A percentile compares a stretch with the other conserved stretches of the same genome.
Conservation (phyloP, 2,113 vertebrate species). For the Dascyllus trimaculatus region DNA sequence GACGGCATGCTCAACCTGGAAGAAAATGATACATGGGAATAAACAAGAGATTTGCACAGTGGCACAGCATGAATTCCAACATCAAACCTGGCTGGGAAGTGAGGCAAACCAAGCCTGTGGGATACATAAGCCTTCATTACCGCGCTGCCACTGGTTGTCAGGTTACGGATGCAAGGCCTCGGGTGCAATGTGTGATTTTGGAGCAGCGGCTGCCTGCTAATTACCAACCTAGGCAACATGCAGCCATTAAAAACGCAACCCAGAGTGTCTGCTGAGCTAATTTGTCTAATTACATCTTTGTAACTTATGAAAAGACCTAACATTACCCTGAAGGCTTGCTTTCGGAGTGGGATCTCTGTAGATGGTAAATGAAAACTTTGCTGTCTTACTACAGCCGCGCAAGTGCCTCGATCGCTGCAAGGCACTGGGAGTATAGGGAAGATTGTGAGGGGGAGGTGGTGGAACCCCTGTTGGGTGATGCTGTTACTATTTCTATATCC, state of each 20-base stretch:
- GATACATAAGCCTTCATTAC: conserved; percentile 79
- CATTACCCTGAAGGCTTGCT: conserved; percentile 78
- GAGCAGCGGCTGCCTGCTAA: conserved; percentile 80
- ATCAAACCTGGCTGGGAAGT: conserved; percentile 71
- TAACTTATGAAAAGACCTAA: conserved; percentile 83
- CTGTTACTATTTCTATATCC: conserved; percentile 73
- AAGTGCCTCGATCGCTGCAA: conserved; percentile 53
- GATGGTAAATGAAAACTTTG: conserved; percentile 73
- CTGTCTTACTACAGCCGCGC: conserved; percentile 54
- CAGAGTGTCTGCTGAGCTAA: conserved; percentile 81
- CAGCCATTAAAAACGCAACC: conserved; percentile 81
- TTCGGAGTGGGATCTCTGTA: conserved; percentile 60
- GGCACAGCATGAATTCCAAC: conserved; percentile 68
- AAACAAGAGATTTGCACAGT: conserved; percentile 64
- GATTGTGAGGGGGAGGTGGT: conserved; percentile 49
- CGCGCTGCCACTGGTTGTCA: conserved; percentile 74
- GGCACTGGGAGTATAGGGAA: conserved; percentile 39
- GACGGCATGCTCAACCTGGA: conserved; percentile 54
- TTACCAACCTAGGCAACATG: conserved; percentile 80
- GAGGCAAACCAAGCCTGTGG: conserved; percentile 74
- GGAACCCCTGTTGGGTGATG: conserved; percentile 69
- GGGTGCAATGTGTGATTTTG: conserved; percentile 76
- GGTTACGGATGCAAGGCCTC: conserved; percentile 76
- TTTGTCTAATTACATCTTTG: conserved; percentile 85
- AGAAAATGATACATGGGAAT: conserved; percentile 56